Base-by-base conservation (phyloP, 2,888 invertebrate species). In the Encarsia formosa region DNA sequence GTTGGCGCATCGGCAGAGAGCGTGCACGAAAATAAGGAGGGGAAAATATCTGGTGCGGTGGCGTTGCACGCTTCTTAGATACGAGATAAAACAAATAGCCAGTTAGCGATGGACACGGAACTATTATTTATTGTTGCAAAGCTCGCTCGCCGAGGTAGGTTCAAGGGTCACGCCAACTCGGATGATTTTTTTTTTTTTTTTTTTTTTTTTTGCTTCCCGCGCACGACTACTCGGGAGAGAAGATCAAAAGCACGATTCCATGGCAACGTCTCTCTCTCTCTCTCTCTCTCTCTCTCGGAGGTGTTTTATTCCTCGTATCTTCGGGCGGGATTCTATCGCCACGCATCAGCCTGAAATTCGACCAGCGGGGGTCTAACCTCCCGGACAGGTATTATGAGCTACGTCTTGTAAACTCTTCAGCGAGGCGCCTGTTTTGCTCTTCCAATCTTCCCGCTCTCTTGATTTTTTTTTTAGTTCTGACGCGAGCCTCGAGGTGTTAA, bases 321-420 rank as follows among this genome's bases (percentile, higher is more conserved):
- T n/a, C n/a, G n/a, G n/a, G n/a, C n/a, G n/a, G 64, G 31, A 60
- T 67, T 67, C 67, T 67, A 70, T 69, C 67, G 66, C 66, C 68
- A 65, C 68, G 64, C 69, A 70, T 63, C 63, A 70, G 66, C 70
- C 65, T 70, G 68, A 70, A 70, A 70, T 70, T 69, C 65, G 67
- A 69, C 66, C 64, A 66, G 64, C 61, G 54, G 62, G 57, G 56
- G 54, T n/a, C n/a, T n/a, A n/a, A n/a, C n/a, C n/a, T n/a, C n/a
- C n/a, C n/a, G n/a, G n/a, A n/a, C n/a, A n/a, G n/a, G n/a, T n/a
- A n/a, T n/a, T n/a, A n/a, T n/a, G n/a, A n/a, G n/a, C n/a, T n/a
- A n/a, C 31, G 18, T 37, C 18, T 11, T 23, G 22, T n/a, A 5
- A 8, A 4, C 13, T 4, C 6, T 18, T 18, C 29, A 1, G 24